Conservation (phyloP, 2,888 invertebrate species). For the Galeruca laticollis region DNA sequence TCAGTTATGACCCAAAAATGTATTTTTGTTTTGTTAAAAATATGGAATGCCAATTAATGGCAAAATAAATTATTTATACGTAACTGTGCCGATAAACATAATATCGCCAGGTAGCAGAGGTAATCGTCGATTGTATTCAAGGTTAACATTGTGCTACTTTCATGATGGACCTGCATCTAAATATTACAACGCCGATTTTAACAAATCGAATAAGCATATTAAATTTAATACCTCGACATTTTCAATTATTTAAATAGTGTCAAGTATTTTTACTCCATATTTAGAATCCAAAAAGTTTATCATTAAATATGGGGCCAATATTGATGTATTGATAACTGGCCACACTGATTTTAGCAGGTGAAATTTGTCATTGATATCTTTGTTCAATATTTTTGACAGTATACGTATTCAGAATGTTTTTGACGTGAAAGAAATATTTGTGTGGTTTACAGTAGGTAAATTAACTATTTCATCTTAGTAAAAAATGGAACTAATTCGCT, state of each 20-base stretch:
- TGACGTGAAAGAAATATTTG: no score
- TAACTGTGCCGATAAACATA: conserved; percentile 6
- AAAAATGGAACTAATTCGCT: no score
- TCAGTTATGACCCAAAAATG: conserved; percentile 4
- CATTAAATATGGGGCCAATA: no score
- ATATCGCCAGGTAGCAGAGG: neutral
- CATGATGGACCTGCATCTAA: neutral
- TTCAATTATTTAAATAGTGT: neutral
- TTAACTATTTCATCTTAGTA: no score
- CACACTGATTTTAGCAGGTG: no score
- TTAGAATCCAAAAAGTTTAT: no score
- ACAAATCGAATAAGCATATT: neutral
- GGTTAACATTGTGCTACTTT: conserved; percentile 3
- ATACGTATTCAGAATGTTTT: no score
- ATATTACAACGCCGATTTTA: neutral
- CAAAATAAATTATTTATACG: conserved; percentile 5
- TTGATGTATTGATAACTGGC: no score
- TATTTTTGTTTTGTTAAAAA: neutral
- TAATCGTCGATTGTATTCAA: neutral
- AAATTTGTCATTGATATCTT: no score
- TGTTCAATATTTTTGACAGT: no score
- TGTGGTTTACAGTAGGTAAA: no score
- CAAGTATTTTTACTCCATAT: neutral
- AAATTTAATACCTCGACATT: no score
- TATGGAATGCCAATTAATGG: neutral